Conservation (phyloP, 2,113 vertebrate species). For the Danionella cerebrum region DNA sequence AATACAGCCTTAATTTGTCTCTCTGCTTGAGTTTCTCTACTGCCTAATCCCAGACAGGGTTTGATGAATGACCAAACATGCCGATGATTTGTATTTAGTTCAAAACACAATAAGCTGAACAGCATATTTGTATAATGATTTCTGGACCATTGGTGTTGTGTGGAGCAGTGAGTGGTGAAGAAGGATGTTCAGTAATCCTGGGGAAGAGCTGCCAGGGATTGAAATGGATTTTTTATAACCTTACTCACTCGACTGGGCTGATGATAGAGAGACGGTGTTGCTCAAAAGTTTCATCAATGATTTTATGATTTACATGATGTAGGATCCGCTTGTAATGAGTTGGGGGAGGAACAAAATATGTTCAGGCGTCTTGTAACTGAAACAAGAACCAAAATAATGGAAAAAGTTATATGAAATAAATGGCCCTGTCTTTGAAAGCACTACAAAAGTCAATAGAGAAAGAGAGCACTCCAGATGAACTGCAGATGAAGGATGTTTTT, state of each 20-base stretch:
- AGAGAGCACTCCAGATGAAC: background rate
- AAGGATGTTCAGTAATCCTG: constrained; percentile 53
- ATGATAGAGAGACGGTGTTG: constrained; percentile 47
- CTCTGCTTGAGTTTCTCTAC: constrained; percentile 5
- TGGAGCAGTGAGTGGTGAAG: constrained; percentile 47
- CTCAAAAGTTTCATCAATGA: constrained; percentile 58
- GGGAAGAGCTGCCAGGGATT: constrained; percentile 56
- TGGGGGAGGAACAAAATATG: constrained; percentile 45
- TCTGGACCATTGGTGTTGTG: constrained; percentile 28
- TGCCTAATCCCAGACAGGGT: constrained; percentile 10
- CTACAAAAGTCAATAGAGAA: background rate
- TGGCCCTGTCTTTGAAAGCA: background rate
- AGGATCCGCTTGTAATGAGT: constrained; percentile 51
- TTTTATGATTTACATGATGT: constrained; percentile 37
- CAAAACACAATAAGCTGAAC: constrained; percentile 33
- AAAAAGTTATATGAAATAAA: background rate
- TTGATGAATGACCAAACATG: constrained; percentile 26
- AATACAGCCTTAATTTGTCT: constrained; percentile 16
- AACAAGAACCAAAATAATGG: background rate
- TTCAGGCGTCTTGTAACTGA: constrained; percentile 18
- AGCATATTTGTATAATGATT: constrained; percentile 21
- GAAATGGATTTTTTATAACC: constrained; percentile 55
- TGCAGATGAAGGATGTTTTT: background rate
- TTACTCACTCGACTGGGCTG: constrained; percentile 55
- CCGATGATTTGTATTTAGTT: constrained; percentile 33